Percentiles rank a stretch among this genome's conserved stretches.
Evolutionary conservation across 2,113 vertebrate genomes (phyloP).

Genomic region (Eubucco bourcierii): DNA sequence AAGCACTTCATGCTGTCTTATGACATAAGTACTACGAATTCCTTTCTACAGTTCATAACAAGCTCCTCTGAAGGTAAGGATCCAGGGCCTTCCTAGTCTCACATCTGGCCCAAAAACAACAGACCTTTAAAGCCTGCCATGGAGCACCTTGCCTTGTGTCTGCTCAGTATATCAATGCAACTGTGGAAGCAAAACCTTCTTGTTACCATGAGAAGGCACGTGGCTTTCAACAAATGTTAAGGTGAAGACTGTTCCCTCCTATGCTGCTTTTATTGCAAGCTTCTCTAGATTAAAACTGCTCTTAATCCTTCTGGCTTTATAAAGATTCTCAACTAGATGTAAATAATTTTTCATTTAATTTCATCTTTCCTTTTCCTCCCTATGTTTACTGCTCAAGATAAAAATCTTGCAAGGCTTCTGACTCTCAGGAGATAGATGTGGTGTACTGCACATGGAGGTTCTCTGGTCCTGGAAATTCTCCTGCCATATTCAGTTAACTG

Average conservation of each 20-base stretch:
- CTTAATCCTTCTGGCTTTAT: conserved; percentile 3
- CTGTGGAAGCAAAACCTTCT: neutral
- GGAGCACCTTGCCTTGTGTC: neutral
- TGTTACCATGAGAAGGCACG: neutral
- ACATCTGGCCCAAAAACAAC: neutral
- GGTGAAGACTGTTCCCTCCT: neutral
- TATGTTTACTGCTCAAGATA: neutral
- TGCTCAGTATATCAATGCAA: neutral
- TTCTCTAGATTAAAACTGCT: conserved; percentile 1
- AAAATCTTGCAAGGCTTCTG: conserved; percentile 10
- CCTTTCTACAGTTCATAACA: neutral
- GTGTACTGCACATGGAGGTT: neutral
- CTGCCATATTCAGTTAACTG: neutral
- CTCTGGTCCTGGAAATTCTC: neutral
- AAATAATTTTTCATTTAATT: neutral
- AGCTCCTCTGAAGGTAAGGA: neutral
- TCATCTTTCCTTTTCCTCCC: neutral
- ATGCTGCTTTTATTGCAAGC: neutral
- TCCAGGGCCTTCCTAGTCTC: neutral
- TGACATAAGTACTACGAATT: neutral
- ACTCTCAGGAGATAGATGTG: neutral
- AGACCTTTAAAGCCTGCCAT: neutral
- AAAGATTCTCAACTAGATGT: neutral
- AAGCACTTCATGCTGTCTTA: neutral
- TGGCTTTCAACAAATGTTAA: neutral